These are phyloP conservation scores for Hirudinaria manillensis DNA, from an alignment of 2,888 invertebrate genomes.

Conservation along the genomic window DNA sequence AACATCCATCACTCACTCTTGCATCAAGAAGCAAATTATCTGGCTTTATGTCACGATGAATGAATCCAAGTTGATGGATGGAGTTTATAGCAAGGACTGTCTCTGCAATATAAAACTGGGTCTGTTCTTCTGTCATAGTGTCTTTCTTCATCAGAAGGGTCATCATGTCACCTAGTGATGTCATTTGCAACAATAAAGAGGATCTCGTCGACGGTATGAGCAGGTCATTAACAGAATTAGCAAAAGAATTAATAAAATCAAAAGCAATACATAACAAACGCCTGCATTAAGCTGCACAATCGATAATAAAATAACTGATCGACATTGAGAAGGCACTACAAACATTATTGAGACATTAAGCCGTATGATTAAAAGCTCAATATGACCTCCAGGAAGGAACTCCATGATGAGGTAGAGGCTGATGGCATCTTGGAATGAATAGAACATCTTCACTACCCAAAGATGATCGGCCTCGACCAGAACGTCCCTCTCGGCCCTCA, in stretches of 20 bases:
- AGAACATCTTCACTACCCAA: slow-evolving; percentile 99
- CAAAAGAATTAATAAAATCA: not conserved
- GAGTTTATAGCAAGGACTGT: slow-evolving; percentile 97
- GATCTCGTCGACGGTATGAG: no score
- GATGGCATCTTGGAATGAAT: slow-evolving; percentile 93
- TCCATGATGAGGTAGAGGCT: slow-evolving; percentile 99
- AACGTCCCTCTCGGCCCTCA: slow-evolving; percentile 93
- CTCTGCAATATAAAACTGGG: slow-evolving; percentile 98
- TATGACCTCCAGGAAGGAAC: slow-evolving; percentile 86
- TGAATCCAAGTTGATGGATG: slow-evolving; percentile 88
- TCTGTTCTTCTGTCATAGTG: slow-evolving; percentile 94
- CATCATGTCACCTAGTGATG: slow-evolving; percentile 82
- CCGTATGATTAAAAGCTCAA: not conserved
- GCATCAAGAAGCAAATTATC: slow-evolving; percentile 73
- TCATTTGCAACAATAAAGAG: not conserved
- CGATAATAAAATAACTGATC: no score
- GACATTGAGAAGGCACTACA: no score
- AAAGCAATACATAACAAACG: no score
- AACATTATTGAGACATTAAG: no score
- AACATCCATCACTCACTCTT: slow-evolving; percentile 31
- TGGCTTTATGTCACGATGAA: slow-evolving; percentile 96
- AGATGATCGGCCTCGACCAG: slow-evolving; percentile 98
- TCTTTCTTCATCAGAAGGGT: slow-evolving; percentile 98
- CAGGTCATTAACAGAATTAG: not conserved
- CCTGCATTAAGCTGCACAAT: no score